phyloP scores from a whole-genome alignment of 2,888 invertebrate species.

The Caenorhabditis afra region DNA sequence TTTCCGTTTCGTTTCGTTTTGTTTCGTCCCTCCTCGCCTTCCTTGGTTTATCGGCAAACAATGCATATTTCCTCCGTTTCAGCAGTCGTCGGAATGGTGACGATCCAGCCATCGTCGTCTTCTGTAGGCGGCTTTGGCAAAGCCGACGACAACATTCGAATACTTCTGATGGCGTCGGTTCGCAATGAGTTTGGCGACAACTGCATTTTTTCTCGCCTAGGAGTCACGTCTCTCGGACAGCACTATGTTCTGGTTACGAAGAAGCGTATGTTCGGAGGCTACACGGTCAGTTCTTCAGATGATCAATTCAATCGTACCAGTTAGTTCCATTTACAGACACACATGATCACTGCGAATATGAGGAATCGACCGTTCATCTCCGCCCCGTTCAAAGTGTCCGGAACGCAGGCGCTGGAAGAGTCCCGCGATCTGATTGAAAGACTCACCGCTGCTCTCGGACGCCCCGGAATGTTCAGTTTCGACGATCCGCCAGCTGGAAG shows the following conservation, averaged over 20 bases:
- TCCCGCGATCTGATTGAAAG: constrained; percentile 56
- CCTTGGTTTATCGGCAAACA: not conserved
- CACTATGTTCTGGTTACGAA: constrained; percentile 59
- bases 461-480: constrained; percentile 57
- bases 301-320: too few species aligned
- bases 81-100: constrained; percentile 5
- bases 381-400: constrained; percentile 59
- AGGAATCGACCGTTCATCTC: constrained; percentile 69
- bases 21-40: not conserved
- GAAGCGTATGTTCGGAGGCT: constrained; percentile 64
- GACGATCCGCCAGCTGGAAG: constrained; percentile 58
- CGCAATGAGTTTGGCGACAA: constrained; percentile 57
- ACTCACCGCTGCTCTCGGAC: constrained; percentile 30
- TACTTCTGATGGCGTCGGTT: constrained; percentile 55
- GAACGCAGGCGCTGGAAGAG: constrained; percentile 49
- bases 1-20: not conserved
- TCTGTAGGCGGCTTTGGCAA: constrained; percentile 36
- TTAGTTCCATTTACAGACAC: constrained; percentile 39
- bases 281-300: constrained; percentile 53
- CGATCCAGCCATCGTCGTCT: constrained; percentile 36
- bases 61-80: not conserved
- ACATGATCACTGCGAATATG: constrained; percentile 67
- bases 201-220: constrained; percentile 53
- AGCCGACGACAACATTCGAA: constrained; percentile 51
- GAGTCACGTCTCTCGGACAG: constrained; percentile 64